phyloP scores from a whole-genome alignment of 2,113 vertebrate species.

The Gambusia holbrooki region DNA sequence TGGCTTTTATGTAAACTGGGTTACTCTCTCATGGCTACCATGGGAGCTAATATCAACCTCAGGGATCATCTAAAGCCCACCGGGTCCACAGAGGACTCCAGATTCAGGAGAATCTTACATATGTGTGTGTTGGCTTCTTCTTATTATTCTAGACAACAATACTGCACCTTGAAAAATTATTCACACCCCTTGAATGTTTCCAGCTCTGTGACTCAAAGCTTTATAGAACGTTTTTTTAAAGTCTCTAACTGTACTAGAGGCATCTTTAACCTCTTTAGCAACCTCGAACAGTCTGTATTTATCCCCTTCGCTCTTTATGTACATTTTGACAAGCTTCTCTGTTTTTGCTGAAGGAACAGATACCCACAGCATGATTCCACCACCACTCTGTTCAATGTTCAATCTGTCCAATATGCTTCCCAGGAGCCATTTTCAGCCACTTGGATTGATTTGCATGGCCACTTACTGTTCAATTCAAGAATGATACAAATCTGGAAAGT shows the following conservation, averaged over 20 bases:
- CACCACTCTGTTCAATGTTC: too few species aligned
- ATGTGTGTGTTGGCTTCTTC: conserved; percentile 26
- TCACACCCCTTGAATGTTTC: background rate
- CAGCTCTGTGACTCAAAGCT: background rate
- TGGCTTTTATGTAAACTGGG: conserved; percentile 43
- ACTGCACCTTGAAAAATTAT: background rate
- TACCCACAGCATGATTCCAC: background rate
- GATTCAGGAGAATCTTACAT: conserved; percentile 55
- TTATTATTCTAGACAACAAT: conserved; percentile 35
- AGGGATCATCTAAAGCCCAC: conserved; percentile 73
- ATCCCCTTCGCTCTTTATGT: background rate
- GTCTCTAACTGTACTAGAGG: too few species aligned
- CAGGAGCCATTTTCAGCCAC: too few species aligned
- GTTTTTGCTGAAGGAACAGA: background rate
- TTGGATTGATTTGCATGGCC: too few species aligned
- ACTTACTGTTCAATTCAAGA: too few species aligned
- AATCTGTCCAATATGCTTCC: too few species aligned
- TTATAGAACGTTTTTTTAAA: background rate
- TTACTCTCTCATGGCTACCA: conserved; percentile 69
- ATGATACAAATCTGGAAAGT: too few species aligned
- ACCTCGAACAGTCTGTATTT: background rate
- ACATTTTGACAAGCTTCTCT: background rate
- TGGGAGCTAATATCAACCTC: conserved; percentile 76
- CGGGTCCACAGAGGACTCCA: conserved; percentile 64
- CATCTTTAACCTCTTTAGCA: background rate